Conservation (phyloP, 1,140 invertebrate species). For the Lysiphlebus fabarum region DNA sequence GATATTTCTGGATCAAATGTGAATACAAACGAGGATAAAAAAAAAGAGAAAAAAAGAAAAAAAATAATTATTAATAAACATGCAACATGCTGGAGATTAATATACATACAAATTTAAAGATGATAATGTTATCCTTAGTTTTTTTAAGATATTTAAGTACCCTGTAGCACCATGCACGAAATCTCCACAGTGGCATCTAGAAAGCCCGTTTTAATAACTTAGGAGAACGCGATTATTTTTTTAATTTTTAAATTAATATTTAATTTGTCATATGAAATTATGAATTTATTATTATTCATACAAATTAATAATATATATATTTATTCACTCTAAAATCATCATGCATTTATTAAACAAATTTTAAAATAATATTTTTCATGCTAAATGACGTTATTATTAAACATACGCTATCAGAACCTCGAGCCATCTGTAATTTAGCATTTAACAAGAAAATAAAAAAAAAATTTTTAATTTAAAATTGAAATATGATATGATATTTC, state of each 20-base stretch:
- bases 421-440: slow-evolving; percentile 41
- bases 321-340: neutral
- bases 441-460: no score
- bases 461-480: no score
- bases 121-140: slow-evolving; percentile 47
- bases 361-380: no score
- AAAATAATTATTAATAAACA: slow-evolving; percentile 38
- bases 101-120: slow-evolving; percentile 55
- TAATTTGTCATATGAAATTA: neutral
- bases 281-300: neutral
- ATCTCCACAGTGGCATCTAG: slow-evolving; percentile 54
- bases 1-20: slow-evolving; percentile 43
- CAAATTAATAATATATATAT: neutral
- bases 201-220: slow-evolving; percentile 27
- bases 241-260: neutral
- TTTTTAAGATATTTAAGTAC: slow-evolving; percentile 52
- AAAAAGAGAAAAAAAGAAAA: slow-evolving; percentile 33
- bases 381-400: slow-evolving; percentile 21
- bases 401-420: slow-evolving; percentile 56
- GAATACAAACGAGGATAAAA: slow-evolving; percentile 6
- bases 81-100: slow-evolving; percentile 45
- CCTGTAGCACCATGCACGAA: slow-evolving; percentile 52
- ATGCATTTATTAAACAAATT: no score
- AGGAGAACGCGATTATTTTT: neutral
- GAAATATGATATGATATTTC: no score